Base-by-base conservation (phyloP, 1,140 invertebrate genomes). In the Pseudachorutes palmiensis region DNA sequence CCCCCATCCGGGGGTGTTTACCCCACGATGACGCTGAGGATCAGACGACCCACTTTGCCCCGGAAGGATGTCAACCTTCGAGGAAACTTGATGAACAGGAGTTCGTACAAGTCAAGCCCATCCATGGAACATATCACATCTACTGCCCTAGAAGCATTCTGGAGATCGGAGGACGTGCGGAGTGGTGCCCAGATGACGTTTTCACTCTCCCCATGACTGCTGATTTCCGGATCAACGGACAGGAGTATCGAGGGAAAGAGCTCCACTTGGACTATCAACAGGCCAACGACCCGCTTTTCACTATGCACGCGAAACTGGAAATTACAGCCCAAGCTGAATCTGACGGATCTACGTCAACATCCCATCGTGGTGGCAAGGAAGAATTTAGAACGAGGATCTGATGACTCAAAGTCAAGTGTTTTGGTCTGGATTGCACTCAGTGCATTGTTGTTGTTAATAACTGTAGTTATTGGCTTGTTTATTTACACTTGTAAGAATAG, bases 71-170 rank as follows among this genome's bases (percentile, higher is more conserved):
- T 24, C 12, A 55, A 26, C 12, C 12, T 14, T 55, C 51, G 5
- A 9, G 24, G 9, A 2, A 3, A 19, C 2, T 5, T 9, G 61
- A 63, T 63, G 61, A 28, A 31, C 22, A 5, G 22, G 29, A 63
- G 16, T 63, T 63, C 45, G 29, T 63, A 9, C 61, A 63, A 29
- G 31, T 63, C 32, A 63, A 63, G 26, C 61, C 61, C 9, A 12
- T 22, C 14, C 3, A 26, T 41, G 41, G 41, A 45, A 19, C 19
- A 2, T 24, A 45, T 24, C 36, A 45, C 28, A 41, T 63, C 28
- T 63, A 63, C 61, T 63, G 61, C 29, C 32, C 32, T 5, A 36
- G 33, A 48, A 36, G 30, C 26, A 63, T 12, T 19, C 9, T 63
- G 9, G 26, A 14, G 9, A 63, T 63, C 19, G 28, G 14, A 9